phyloP scores from a whole-genome alignment of 2,888 invertebrate species.

The Pecten maximus region DNA sequence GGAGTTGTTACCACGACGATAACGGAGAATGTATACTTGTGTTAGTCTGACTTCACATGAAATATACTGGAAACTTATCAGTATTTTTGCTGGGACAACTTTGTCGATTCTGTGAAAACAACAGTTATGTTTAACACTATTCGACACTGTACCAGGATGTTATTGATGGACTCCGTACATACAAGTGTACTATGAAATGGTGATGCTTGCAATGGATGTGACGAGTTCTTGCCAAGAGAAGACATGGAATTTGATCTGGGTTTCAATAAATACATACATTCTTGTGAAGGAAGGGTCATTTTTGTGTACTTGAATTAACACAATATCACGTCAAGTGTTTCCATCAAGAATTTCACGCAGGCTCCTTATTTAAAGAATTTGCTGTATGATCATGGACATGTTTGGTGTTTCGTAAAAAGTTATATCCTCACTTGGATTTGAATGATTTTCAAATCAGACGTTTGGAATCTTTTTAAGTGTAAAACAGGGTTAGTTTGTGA shows the following conservation, averaged over 20 bases:
- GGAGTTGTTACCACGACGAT: conserved; percentile 54
- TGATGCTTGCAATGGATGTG: not conserved
- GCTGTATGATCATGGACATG: not conserved
- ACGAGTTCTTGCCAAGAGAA: not conserved
- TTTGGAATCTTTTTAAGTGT: not conserved
- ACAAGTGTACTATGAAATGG: not conserved
- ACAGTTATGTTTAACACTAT: not conserved
- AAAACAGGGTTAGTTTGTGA: not conserved
- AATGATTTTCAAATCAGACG: not conserved
- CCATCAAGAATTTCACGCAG: not conserved
- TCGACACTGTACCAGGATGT: not conserved
- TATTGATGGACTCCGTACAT: not conserved
- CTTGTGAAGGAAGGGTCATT: not conserved
- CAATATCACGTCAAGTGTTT: not conserved
- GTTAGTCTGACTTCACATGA: not conserved
- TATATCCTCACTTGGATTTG: not conserved
- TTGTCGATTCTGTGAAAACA: not conserved
- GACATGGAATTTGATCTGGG: not conserved
- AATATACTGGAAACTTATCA: not conserved
- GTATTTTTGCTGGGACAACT: not conserved
- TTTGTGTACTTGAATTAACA: not conserved
- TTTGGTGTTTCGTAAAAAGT: not conserved
- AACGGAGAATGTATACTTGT: not conserved
- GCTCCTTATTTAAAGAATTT: not conserved
- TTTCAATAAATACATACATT: not conserved